phyloP scores from a whole-genome alignment of 2,888 invertebrate species.

The Pachydiplax longipennis region DNA sequence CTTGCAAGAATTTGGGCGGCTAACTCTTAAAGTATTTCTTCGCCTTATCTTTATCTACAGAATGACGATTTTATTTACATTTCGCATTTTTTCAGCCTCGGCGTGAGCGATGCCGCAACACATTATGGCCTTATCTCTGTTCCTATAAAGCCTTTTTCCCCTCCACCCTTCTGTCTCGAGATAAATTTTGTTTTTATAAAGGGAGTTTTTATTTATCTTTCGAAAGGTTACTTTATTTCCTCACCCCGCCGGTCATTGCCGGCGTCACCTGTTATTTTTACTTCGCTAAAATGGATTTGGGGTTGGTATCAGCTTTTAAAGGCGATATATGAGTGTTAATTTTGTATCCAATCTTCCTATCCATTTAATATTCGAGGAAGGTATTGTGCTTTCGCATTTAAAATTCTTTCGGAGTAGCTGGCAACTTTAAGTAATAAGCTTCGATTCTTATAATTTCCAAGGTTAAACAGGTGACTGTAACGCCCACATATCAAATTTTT shows the following conservation, averaged over 20 bases:
- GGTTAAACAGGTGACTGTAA: no score
- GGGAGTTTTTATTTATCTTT: neutral
- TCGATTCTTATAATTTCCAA: no score
- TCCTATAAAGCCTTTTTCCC: neutral
- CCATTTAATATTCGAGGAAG: no score
- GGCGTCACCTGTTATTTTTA: neutral
- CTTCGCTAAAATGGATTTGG: neutral
- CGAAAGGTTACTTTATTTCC: neutral
- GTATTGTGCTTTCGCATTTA: no score
- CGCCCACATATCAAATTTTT: no score
- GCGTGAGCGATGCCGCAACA: constrained; percentile 9
- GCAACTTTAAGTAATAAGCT: no score
- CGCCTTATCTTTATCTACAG: constrained; percentile 11
- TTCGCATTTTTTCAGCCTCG: neutral
- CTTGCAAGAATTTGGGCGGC: no score
- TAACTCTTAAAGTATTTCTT: neutral
- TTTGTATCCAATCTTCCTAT: no score
- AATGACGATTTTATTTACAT: constrained; percentile 6
- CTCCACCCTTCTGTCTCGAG: neutral
- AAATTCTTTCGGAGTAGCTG: no score
- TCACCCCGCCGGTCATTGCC: neutral
- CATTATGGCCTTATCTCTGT: constrained; percentile 11
- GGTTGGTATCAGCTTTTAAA: neutral
- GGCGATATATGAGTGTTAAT: no score
- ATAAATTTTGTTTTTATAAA: neutral